Base-by-base conservation (phyloP, 2,888 invertebrate species). In the Argynnis bischoffii region DNA sequence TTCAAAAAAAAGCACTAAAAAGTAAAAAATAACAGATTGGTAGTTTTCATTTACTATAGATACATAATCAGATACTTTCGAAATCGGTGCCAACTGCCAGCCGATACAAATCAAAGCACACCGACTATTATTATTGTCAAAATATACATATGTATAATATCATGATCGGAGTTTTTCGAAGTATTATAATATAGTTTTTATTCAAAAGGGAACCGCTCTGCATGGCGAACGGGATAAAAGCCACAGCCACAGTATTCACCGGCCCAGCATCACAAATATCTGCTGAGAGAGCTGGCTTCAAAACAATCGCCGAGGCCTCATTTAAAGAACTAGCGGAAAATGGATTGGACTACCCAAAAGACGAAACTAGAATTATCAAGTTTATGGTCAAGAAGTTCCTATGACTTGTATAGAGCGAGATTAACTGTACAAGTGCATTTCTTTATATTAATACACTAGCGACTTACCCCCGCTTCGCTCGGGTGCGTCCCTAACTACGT, bases 241-340 rank as follows among this genome's bases (percentile, higher is more conserved):
- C 76, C 0, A 84, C 89, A 0, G 78, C 81, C 0, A 88, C 89
- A 1, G 77, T 89, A 0, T 90, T 90, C 79, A 85, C 86, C 0
- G 86, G 87, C 0, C 77, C 81, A 0, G 86, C 85, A 0, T 86
- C 90, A 0, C 89, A 89, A 73, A 84, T 78, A 50, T 76, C 80
- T 0, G 90, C 90, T 0, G 74, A 71, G 0, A 75, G 76, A 0
- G 80, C 79, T n/a, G 89, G 88, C 0, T 90, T 87, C 76, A 56
- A 67, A 0, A 80, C 82, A 0, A 75, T 84, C 1, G 73, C 75
- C 0, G 81, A 81, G 0, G 70, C 79, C 0, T 69, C 82, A 1
- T 71, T 85, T 26, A 79, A 71, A 1, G 85, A 90, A n/a, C 66
- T 88, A 0, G 82, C 81, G 0, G 81, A 85, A 0, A 56, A 72